Evolutionary conservation across 1,140 invertebrate species (phyloP), one percentile per base, ranked within the genome.

Genomic region (Thaumatotibia leucotreta): DNA sequence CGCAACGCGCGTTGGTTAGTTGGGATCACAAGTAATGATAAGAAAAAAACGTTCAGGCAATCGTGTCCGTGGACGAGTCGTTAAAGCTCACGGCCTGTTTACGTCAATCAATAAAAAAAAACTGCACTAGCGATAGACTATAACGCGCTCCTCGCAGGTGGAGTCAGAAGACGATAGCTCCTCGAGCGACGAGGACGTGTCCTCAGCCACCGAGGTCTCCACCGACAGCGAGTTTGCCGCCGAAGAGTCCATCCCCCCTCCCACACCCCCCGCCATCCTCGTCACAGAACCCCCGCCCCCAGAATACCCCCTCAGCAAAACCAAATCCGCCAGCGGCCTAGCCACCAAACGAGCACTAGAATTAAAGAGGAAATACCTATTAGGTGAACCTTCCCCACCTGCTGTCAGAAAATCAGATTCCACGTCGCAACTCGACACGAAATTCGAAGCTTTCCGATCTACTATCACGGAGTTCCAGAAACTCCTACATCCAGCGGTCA

Each of bases 181-280:
- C 23, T 93, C 94, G 45, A 93, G 93, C 33, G 93, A 94, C 72
- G 93, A 94, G 76, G 94, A 94, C 70, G 94, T 95, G 65, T 96
- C 96, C 76, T 97, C 96, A 9, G 96, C 96, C 1, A 97, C 96
- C 0, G 97, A 97, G 92, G 97, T 98, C 68, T 97, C 96, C 52
- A 98, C 97, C 0, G 97, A 98, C 83, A 97, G 96, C 3, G 97
- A 98, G 84, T 97, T 97, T 77, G 96, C 96, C 63, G 94, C 96
- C 70, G 96, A 97, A 74, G 94, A 95, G 33, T 92, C 92, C 4
- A 95, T 93, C n/a, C 69, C 78, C 2, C 69, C 72, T 2, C 68
- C 70, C 10, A 45, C 92, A 4, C 93, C 94, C 14, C 82, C 92
- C 93, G 6, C 90, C 92, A 8, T 93, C 92, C 33, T 67, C 35